A percentile compares a stretch with the other conserved stretches of the same genome.
These are phyloP conservation scores for Hydrophis major DNA, from an alignment of 2,797 vertebrate species.

Conservation along the genomic window DNA sequence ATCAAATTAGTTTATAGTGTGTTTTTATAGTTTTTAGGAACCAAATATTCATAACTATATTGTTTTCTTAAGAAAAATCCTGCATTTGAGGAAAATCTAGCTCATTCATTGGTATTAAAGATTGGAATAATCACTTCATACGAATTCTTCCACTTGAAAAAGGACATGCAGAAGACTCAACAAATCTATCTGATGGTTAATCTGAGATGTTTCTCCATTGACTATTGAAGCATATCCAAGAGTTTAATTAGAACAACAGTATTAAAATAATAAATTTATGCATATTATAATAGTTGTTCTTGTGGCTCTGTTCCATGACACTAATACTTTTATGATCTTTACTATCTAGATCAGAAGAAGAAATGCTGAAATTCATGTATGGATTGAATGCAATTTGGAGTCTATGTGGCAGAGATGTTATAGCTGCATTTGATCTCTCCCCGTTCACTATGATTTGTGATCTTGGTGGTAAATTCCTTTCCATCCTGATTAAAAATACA, in stretches of 20 bases:
- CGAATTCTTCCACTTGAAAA: neutral
- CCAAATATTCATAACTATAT: neutral
- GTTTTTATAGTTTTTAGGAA: neutral
- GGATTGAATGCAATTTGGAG: conserved; percentile 85
- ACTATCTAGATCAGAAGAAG: conserved; percentile 80
- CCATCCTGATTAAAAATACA: neutral
- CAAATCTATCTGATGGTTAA: neutral
- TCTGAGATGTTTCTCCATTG: neutral
- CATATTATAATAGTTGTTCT: neutral
- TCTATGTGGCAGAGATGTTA: conserved; percentile 77
- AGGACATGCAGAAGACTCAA: neutral
- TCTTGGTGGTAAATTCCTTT: conserved; percentile 73
- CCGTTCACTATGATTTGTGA: conserved; percentile 78
- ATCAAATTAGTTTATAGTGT: neutral
- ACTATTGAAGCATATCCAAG: neutral
- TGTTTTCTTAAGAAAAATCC: neutral
- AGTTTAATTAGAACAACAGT: neutral
- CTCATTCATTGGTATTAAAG: neutral
- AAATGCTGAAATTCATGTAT: conserved; percentile 82
- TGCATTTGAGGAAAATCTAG: neutral
- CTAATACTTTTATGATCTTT: conserved; percentile 1
- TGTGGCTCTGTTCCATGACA: neutral
- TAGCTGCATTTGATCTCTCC: conserved; percentile 77
- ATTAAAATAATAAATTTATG: neutral
- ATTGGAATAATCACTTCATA: neutral